A percentile compares a stretch with the other conserved stretches of the same genome.
phyloP scores from a whole-genome alignment of 2,113 vertebrate species.

The Antennarius striatus region DNA sequence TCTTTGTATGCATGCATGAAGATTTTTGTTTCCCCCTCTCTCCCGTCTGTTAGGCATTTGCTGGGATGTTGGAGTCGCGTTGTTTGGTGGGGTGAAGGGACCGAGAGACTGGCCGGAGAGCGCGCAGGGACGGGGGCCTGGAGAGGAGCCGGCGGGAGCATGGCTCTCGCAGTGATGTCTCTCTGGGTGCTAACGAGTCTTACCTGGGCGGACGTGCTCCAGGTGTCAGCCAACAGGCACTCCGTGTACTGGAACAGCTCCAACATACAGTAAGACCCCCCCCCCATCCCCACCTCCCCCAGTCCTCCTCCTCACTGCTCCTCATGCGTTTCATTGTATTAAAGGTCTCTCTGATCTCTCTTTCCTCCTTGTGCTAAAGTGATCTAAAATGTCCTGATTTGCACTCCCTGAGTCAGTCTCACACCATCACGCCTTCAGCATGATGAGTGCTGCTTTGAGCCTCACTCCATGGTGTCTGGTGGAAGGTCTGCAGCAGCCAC shows the following conservation, averaged over 20 bases:
- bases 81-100: slow-evolving; percentile 71
- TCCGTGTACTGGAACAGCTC: slow-evolving; percentile 96
- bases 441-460: not conserved
- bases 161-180: slow-evolving; percentile 78
- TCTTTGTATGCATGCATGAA: slow-evolving; percentile 35
- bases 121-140: slow-evolving; percentile 45
- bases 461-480: not conserved
- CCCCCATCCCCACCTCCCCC: not conserved
- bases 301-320: not conserved
- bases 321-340: not conserved
- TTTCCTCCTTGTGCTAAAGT: slow-evolving; percentile 12
- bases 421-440: not conserved
- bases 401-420: not conserved
- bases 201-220: slow-evolving; percentile 79
- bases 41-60: slow-evolving; percentile 56
- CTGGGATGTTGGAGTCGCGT: slow-evolving; percentile 76
- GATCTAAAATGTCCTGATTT: slow-evolving; percentile 14
- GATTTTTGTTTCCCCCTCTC: slow-evolving; percentile 27
- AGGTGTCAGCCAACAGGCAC: slow-evolving; percentile 86
- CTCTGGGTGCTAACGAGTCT: slow-evolving; percentile 79
- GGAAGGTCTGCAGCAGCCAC: not conserved
- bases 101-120: slow-evolving; percentile 59
- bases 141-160: slow-evolving; percentile 72
- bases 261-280: slow-evolving; percentile 89
- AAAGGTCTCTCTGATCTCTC: slow-evolving; percentile 8